phyloP scores from a whole-genome alignment of 2,113 vertebrate species.

The Pseudopodoces humilis region DNA sequence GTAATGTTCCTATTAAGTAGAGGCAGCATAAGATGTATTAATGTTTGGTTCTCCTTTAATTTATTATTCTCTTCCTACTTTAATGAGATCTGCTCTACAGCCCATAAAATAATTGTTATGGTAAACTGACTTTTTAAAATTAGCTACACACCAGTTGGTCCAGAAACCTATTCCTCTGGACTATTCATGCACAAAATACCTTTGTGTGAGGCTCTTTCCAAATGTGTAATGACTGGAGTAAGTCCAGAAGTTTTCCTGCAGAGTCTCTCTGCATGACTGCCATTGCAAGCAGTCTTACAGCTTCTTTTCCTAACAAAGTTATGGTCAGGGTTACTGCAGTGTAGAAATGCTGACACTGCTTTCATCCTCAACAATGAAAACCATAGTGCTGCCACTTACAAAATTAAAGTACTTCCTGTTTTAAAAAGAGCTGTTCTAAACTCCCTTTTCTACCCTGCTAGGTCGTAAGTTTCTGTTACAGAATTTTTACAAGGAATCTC shows the following conservation, averaged over 20 bases:
- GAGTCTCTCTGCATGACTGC: slow-evolving; percentile 69
- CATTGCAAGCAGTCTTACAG: slow-evolving; percentile 57
- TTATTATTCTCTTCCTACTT: slow-evolving; percentile 71
- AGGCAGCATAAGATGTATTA: slow-evolving; percentile 59
- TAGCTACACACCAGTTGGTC: slow-evolving; percentile 83
- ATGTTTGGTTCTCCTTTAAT: slow-evolving; percentile 71
- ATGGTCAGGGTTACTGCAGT: background rate
- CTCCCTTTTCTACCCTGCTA: background rate
- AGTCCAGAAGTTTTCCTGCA: slow-evolving; percentile 75
- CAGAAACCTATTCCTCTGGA: slow-evolving; percentile 80
- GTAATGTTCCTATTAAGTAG: slow-evolving; percentile 59
- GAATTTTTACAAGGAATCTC: background rate
- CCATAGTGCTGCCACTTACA: background rate
- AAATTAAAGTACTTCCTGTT: slow-evolving; percentile 15
- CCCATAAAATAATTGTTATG: slow-evolving; percentile 83
- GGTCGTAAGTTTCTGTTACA: background rate
- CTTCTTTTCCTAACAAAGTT: slow-evolving; percentile 60
- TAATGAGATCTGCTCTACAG: slow-evolving; percentile 79
- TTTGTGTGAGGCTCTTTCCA: slow-evolving; percentile 80
- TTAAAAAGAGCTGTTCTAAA: background rate
- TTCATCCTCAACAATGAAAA: background rate
- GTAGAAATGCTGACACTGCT: background rate
- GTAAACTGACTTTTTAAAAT: slow-evolving; percentile 85
- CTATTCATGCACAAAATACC: slow-evolving; percentile 82
- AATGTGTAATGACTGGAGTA: slow-evolving; percentile 78